phyloP scores from a whole-genome alignment of 2,888 invertebrate genomes.

The Corbicula japonica region DNA sequence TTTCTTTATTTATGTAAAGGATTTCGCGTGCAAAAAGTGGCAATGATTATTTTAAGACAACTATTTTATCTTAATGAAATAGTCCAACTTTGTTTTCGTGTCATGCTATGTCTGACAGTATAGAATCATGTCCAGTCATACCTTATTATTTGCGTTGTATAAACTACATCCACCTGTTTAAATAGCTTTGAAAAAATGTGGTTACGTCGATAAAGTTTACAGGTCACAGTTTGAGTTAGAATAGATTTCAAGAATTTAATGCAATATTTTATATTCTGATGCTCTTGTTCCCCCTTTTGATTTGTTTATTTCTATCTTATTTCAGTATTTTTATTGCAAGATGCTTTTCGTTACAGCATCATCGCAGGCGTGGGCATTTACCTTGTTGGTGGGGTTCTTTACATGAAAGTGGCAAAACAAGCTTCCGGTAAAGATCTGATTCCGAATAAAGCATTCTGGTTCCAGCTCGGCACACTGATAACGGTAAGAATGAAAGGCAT shows the following conservation, averaged over 20 bases:
- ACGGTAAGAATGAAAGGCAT: constrained; percentile 34
- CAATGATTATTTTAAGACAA: no score
- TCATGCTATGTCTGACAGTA: no score
- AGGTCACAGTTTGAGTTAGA: not conserved
- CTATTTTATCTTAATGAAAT: no score
- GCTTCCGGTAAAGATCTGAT: constrained; percentile 48
- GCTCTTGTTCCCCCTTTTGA: not conserved
- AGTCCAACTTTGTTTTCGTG: no score
- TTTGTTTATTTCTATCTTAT: not conserved
- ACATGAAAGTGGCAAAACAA: constrained; percentile 40
- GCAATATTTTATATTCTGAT: not conserved
- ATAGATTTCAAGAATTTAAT: not conserved
- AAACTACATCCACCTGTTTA: no score
- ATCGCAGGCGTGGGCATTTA: constrained; percentile 18
- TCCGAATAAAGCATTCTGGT: constrained; percentile 53
- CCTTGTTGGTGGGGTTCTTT: constrained; percentile 32
- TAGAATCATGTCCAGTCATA: no score
- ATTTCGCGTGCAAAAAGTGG: no score
- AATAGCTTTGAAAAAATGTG: not conserved
- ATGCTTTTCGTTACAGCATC: constrained; percentile 21
- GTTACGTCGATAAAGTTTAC: not conserved
- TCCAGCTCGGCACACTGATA: constrained; percentile 9
- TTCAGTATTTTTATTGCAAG: not conserved
- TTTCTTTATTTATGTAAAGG: no score
- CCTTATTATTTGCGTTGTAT: no score